phyloP scores from a whole-genome alignment of 2,797 vertebrate species.

The Sciaenops ocellatus region DNA sequence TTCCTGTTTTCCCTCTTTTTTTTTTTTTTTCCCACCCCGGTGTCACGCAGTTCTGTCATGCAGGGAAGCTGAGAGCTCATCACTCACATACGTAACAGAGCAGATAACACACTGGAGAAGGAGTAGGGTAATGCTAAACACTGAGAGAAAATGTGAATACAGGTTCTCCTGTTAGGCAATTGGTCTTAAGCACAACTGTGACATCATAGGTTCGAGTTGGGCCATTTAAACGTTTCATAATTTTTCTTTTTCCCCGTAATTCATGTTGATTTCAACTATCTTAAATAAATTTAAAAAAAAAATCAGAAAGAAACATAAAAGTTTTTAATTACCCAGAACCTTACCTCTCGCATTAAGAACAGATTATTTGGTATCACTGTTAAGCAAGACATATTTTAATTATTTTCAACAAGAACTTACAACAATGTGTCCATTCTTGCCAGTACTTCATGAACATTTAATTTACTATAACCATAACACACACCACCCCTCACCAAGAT shows the following conservation, averaged over 20 bases:
- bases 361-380: background rate
- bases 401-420: background rate
- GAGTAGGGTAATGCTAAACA: background rate
- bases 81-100: background rate
- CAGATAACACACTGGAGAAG: constrained; percentile 13
- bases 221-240: too few species aligned
- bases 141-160: background rate
- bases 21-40: constrained; percentile 11
- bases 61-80: constrained; percentile 32
- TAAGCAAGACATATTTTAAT: background rate
- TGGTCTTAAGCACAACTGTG: background rate
- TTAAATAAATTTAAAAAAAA: background rate
- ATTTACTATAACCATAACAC: too few species aligned
- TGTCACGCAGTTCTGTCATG: constrained; percentile 35
- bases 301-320: background rate
- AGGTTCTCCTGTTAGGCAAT: background rate
- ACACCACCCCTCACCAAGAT: background rate
- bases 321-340: background rate
- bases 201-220: background rate
- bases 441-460: background rate
- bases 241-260: too few species aligned
- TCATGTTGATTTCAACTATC: background rate
- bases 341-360: background rate
- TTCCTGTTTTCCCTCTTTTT: constrained; percentile 13
- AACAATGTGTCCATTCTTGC: background rate